These are phyloP conservation scores for Troides helena DNA, from an alignment of 2,888 invertebrate genomes.

Conservation along the genomic window DNA sequence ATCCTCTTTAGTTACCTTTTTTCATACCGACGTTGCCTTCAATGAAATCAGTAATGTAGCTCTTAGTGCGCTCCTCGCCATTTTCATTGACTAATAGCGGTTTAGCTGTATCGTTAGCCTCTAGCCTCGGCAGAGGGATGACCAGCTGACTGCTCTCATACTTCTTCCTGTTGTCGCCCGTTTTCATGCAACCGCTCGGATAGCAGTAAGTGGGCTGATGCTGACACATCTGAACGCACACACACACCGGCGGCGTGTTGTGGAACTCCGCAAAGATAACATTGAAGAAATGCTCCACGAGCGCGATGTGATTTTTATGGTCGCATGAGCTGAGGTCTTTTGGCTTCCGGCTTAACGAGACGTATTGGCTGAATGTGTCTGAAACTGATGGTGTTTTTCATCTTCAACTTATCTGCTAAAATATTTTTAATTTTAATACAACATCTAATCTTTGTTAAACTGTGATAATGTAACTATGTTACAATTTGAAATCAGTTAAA, in stretches of 20 bases:
- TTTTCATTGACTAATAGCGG: constrained; percentile 10
- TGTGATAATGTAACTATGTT: too few relatives aligned
- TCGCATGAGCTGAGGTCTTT: constrained; percentile 14
- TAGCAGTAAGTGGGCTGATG: constrained; percentile 66
- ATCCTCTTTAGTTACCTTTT: constrained; percentile 3
- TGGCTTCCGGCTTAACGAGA: constrained; percentile 13
- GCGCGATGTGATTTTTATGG: constrained; percentile 11
- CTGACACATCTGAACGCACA: constrained; percentile 65
- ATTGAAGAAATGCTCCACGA: constrained; percentile 64
- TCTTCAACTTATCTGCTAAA: too few relatives aligned
- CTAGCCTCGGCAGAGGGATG: constrained; percentile 28
- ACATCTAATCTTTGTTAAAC: background rate
- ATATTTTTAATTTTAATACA: too few relatives aligned
- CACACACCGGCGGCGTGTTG: constrained; percentile 55
- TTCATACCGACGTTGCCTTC: constrained; percentile 8
- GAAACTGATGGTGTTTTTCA: constrained; percentile 11
- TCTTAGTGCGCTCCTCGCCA: constrained; percentile 3
- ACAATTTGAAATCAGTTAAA: background rate
- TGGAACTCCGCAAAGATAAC: constrained; percentile 64
- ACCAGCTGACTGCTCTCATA: constrained; percentile 24
- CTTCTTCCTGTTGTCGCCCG: constrained; percentile 38
- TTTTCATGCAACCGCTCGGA: constrained; percentile 62
- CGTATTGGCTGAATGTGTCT: constrained; percentile 27
- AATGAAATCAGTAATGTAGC: constrained; percentile 16
- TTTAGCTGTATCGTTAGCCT: constrained; percentile 37